Evolutionary conservation across 2,888 invertebrate species (phyloP), one percentile per base, ranked within the genome.

Genomic region (Litoditis marina): DNA sequence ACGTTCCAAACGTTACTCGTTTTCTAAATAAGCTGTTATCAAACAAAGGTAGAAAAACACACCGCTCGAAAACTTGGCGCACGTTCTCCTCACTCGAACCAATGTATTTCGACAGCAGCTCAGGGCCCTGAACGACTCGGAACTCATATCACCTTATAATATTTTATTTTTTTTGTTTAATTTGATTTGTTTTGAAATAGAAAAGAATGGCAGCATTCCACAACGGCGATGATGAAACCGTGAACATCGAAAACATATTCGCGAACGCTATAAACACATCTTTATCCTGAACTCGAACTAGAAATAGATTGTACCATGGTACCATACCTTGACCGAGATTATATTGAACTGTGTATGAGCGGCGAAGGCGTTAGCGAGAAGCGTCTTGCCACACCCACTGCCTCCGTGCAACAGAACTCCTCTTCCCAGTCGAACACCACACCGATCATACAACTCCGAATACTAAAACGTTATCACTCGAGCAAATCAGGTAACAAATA

Each of bases 61-160:
- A 79, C 80, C 76, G 71, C 50, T 77, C 78, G 63, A 94, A 94
- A 51, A 92, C 87, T 84, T 93, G 91, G 73, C 96, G 86, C 0
- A 98, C 94, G 49, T 92, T 91, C 84, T 94, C 92, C 85, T 98
- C 98, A 85, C 96, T 96, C 77, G 94, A 93, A 0, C 98, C 98
- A 73, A 98, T 95, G 83, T 94, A 98, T 85, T 98, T 98, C 52
- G 94, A 95, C 50, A 98, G 86, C 59, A 98, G 85, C 83, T 66
- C 66, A 6, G 66, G 66, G 13, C 66, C 66, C 63, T 63, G 39
- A 61, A 42, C n/a, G 28, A 53, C 16, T 32, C 31, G 28, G 36
- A 53, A n/a, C n/a, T n/a, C n/a, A n/a, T n/a, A n/a, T n/a, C n/a
- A n/a, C n/a, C n/a, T n/a, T n/a, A n/a, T n/a, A n/a, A n/a, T n/a